phyloP scores from a whole-genome alignment of 1,140 invertebrate genomes.

The Oedothorax gibbosus region DNA sequence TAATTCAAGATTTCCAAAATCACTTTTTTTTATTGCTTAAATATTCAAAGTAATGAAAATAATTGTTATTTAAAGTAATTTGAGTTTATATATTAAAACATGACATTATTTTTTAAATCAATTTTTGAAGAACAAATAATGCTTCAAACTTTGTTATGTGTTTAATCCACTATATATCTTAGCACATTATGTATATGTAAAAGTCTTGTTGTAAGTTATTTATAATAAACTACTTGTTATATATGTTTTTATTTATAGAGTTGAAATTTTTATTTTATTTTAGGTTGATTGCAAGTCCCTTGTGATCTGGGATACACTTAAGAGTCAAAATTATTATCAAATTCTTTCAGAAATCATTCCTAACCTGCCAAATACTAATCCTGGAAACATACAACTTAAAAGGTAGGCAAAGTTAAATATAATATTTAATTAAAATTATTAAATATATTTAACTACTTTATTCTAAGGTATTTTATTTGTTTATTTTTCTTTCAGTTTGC shows the following conservation, averaged over 20 bases:
- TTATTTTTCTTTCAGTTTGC: constrained; percentile 64
- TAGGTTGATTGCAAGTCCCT: constrained; percentile 80
- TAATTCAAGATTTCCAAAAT: too few relatives aligned
- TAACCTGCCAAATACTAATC: constrained; percentile 65
- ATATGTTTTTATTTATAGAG: neutral
- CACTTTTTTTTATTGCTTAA: too few relatives aligned
- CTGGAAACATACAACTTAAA: constrained; percentile 28
- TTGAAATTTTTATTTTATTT: neutral
- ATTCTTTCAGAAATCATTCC: constrained; percentile 73
- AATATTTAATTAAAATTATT: neutral
- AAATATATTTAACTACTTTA: neutral
- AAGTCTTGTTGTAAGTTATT: too few relatives aligned
- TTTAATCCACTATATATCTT: too few relatives aligned
- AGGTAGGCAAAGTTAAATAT: constrained; percentile 1
- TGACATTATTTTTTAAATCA: too few relatives aligned
- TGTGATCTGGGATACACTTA: constrained; percentile 76
- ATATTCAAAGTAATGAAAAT: too few relatives aligned
- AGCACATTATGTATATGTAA: too few relatives aligned
- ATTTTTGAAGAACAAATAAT: too few relatives aligned
- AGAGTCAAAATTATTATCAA: constrained; percentile 79
- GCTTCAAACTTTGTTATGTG: too few relatives aligned
- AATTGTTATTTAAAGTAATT: too few relatives aligned
- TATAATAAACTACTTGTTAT: too few relatives aligned
- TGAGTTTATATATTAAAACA: too few relatives aligned
- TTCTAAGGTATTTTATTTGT: neutral